Conservation (phyloP, 2,888 invertebrate genomes). For the Folsomia candida region DNA sequence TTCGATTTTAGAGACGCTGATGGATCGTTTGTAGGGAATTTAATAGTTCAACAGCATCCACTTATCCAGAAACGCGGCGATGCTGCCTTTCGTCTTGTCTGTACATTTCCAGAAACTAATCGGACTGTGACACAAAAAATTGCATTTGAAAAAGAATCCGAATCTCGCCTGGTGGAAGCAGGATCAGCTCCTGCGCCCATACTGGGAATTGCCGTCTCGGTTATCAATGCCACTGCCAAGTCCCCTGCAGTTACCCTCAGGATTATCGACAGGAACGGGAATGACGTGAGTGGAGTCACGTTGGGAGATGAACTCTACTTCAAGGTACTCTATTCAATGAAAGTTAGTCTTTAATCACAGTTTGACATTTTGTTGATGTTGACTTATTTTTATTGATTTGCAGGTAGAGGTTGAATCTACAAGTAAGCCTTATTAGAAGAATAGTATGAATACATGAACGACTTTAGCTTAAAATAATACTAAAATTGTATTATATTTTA, state of each 20-base stretch:
- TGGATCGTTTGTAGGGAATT: slow-evolving; percentile 47
- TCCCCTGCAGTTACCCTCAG: slow-evolving; percentile 42
- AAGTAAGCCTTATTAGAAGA: slow-evolving; percentile 35
- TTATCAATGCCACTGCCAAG: slow-evolving; percentile 49
- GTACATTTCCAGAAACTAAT: slow-evolving; percentile 48
- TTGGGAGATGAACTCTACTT: slow-evolving; percentile 48
- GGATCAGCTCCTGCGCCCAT: slow-evolving; percentile 42
- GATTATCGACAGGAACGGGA: slow-evolving; percentile 46
- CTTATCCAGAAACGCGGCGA: slow-evolving; percentile 49
- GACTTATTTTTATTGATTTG: slow-evolving; percentile 22
- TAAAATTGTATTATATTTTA: background rate
- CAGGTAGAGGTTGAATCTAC: slow-evolving; percentile 40
- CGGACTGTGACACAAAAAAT: slow-evolving; percentile 45
- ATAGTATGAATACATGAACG: no score
- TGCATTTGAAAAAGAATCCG: slow-evolving; percentile 48
- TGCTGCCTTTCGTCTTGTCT: slow-evolving; percentile 49
- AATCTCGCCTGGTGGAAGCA: slow-evolving; percentile 42
- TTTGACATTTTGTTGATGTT: background rate
- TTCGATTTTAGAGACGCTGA: slow-evolving; percentile 36
- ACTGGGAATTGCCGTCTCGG: slow-evolving; percentile 47
- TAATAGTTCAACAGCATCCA: slow-evolving; percentile 50
- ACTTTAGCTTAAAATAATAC: no score
- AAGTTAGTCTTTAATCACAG: background rate
- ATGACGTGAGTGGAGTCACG: slow-evolving; percentile 48
- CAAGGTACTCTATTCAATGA: slow-evolving; percentile 3